phyloP scores from a whole-genome alignment of 2,797 vertebrate genomes.

The Squalus acanthias region DNA sequence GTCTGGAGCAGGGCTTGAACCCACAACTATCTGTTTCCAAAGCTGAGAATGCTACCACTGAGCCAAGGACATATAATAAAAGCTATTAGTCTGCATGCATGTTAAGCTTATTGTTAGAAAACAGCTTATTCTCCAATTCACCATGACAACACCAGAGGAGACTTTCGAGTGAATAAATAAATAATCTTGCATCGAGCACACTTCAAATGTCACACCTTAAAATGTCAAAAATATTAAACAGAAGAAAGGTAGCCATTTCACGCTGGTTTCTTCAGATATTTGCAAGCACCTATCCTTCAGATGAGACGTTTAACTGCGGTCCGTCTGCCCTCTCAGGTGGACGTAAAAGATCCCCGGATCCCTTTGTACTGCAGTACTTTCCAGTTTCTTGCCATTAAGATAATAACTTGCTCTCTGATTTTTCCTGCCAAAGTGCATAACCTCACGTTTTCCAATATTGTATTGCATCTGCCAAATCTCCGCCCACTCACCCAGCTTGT shows the following conservation, averaged over 20 bases:
- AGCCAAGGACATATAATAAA: neutral
- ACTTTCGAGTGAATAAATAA: neutral
- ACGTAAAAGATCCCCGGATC: too few relatives aligned
- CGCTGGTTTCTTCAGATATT: neutral
- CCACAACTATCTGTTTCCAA: neutral
- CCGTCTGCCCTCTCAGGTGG: too few relatives aligned
- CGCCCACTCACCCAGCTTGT: too few relatives aligned
- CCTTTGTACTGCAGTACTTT: too few relatives aligned
- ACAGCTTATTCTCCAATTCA: neutral
- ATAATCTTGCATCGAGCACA: neutral
- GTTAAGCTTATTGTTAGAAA: neutral
- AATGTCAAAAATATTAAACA: constrained; percentile 16
- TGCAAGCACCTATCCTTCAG: neutral
- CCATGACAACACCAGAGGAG: neutral
- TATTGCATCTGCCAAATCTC: too few relatives aligned
- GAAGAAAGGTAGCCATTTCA: neutral
- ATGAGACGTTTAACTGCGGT: too few relatives aligned
- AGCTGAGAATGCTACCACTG: neutral
- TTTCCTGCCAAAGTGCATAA: too few relatives aligned
- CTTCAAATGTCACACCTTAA: constrained; percentile 8
- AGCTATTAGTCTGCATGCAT: neutral
- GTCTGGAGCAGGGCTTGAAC: neutral
- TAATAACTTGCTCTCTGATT: too few relatives aligned
- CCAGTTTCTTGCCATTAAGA: too few relatives aligned
- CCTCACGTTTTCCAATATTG: too few relatives aligned